Base-by-base conservation (phyloP, 2,113 vertebrate genomes). In the Willisornis vidua region DNA sequence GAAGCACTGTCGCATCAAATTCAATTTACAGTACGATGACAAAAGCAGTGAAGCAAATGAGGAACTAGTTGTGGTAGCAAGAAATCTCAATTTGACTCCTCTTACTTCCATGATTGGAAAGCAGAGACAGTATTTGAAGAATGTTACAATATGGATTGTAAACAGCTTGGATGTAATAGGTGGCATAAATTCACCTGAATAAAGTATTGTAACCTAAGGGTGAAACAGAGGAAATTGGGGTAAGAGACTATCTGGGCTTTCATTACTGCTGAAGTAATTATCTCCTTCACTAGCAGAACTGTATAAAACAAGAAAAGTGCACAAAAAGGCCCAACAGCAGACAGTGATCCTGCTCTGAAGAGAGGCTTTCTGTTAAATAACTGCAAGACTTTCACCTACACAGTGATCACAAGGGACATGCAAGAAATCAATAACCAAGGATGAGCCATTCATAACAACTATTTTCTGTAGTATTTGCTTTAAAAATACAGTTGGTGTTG, bases 21-120 rank as follows among this genome's bases (percentile, higher is more conserved):
- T 94, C 51, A 84, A 29, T 61, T 65, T 35, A 46, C 48, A 63
- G 37, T 84, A 51, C 76, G 87, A 86, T 71, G 49, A 41, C 51
- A 83, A 73, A 94, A 92, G 87, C 43, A 87, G n/a, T 43, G 41
- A 91, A 83, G 45, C 70, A 86, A 66, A 41, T 87, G 54, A 71
- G 54, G 67, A 94, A 94, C 19, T 75, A 63, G 51, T 76, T 92
- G 70, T 76, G 46, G 89, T 80, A 93, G 59, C 79, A 93, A 77
- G 68, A 75, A 86, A 31, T 85, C 15, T 54, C 58, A 45, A 3
- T 75, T 71, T 75, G 48, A n/a, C 10, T 46, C 25, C 35, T 85
- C 68, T 66, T 43, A 67, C 46, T 83, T 70, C 51, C 61, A 48
- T 55, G 61, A n/a, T 0, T 57, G 80, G 41, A 73, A 51, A 89